Evolutionary conservation across 2,888 invertebrate species (phyloP).

Genomic region (Scaptomyza caliginosa): DNA sequence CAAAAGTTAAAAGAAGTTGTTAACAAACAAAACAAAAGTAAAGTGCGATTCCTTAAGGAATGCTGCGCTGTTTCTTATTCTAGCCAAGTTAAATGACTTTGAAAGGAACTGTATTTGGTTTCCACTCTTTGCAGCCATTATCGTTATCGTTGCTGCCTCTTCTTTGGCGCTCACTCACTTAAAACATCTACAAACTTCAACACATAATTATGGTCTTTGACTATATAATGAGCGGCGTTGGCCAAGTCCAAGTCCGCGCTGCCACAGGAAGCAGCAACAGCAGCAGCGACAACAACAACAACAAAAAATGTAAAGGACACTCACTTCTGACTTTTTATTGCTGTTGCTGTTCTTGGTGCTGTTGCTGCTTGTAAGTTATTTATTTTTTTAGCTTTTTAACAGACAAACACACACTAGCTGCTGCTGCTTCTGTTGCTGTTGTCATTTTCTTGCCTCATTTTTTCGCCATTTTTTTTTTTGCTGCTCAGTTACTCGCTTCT

Average conservation of each 20-base stretch:
- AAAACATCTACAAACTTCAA: conserved; percentile 75
- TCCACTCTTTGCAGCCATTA: conserved; percentile 28
- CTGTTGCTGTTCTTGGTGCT: conserved; percentile 47
- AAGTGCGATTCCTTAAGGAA: conserved; percentile 5
- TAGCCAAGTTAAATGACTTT: conserved; percentile 27
- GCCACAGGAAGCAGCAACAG: conserved; percentile 61
- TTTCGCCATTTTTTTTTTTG: conserved; percentile 67
- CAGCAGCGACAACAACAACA: conserved; percentile 22
- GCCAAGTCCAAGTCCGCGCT: conserved; percentile 56
- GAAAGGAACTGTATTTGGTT: conserved; percentile 35
- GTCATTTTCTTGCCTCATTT: conserved; percentile 70
- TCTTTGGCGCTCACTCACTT: conserved; percentile 47
- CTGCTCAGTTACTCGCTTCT: conserved; percentile 48
- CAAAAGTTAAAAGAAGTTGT: not conserved
- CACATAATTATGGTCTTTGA: conserved; percentile 80
- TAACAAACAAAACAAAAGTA: conserved; percentile 2
- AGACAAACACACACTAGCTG: conserved; percentile 30
- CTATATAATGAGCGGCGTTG: conserved; percentile 74
- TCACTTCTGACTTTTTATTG: conserved; percentile 73
- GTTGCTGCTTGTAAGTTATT: conserved; percentile 71
- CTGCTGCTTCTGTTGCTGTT: conserved; percentile 50
- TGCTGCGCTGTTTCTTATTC: not conserved
- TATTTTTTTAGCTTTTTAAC: conserved; percentile 69
- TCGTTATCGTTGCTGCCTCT: conserved; percentile 32
- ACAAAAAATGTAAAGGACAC: conserved; percentile 71